A percentile compares a stretch with the other conserved stretches of the same genome.
phyloP scores from a whole-genome alignment of 1,140 invertebrate genomes.

The Heliconius hermathena region DNA sequence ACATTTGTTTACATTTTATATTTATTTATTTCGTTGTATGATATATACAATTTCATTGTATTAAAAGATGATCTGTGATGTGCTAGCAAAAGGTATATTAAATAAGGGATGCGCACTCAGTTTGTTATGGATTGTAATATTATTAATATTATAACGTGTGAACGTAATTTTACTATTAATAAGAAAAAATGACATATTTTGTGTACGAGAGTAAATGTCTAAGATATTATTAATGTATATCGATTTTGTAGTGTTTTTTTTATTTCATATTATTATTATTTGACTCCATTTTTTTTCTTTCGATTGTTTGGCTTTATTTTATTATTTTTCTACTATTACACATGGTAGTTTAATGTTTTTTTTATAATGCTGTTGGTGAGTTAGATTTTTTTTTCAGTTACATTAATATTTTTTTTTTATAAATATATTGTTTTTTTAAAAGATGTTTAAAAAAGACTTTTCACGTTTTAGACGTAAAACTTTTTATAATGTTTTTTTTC shows the following conservation, averaged over 20 bases:
- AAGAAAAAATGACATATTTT: slow-evolving; percentile 77
- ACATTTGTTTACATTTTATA: not conserved
- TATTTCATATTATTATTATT: not conserved
- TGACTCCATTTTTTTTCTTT: slow-evolving; percentile 65
- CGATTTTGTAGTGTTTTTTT: slow-evolving; percentile 54
- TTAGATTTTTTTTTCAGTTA: slow-evolving; percentile 39
- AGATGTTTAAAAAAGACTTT: slow-evolving; percentile 1
- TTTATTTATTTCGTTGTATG: not conserved
- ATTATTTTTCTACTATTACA: slow-evolving; percentile 52
- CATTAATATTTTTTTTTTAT: slow-evolving; percentile 27
- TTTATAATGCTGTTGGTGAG: too few relatives aligned
- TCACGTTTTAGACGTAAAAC: slow-evolving; percentile 23
- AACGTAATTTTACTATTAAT: slow-evolving; percentile 39
- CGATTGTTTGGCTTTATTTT: slow-evolving; percentile 72
- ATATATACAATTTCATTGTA: slow-evolving; percentile 54
- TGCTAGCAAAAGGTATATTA: slow-evolving; percentile 60
- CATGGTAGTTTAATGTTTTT: slow-evolving; percentile 59
- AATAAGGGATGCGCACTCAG: slow-evolving; percentile 41
- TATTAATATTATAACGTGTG: slow-evolving; percentile 24
- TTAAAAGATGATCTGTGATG: slow-evolving; percentile 74
- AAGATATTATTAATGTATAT: slow-evolving; percentile 49
- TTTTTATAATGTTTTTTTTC: slow-evolving; percentile 33
- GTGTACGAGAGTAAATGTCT: slow-evolving; percentile 63
- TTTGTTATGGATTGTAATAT: slow-evolving; percentile 22
- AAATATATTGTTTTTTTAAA: slow-evolving; percentile 6